These are phyloP conservation scores for Ovibos moschatus DNA, from an alignment of 2,113 vertebrate species.

Conservation along the genomic window DNA sequence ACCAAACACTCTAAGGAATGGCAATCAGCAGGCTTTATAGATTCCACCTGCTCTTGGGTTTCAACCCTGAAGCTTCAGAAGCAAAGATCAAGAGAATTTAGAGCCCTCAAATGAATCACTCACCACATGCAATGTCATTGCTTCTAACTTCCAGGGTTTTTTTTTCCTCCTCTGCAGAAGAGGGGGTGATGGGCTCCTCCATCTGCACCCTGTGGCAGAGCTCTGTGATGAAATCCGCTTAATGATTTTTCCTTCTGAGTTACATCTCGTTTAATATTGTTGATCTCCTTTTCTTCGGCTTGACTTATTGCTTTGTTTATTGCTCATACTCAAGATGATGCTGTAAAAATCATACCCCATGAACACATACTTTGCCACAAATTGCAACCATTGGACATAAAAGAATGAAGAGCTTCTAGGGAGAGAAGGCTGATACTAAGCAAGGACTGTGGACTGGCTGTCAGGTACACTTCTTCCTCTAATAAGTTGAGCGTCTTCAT, in stretches of 20 bases:
- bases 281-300: not conserved
- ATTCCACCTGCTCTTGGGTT: constrained; percentile 50
- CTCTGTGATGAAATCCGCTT: not conserved
- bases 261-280: not conserved
- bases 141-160: not conserved
- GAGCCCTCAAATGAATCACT: constrained; percentile 44
- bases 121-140: not conserved
- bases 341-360: not conserved
- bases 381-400: not conserved
- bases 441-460: not conserved
- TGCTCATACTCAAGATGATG: not conserved
- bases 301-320: not conserved
- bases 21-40: constrained; percentile 48
- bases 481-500: not conserved
- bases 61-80: not conserved
- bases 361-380: not conserved
- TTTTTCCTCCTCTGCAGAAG: not conserved
- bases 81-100: constrained; percentile 48
- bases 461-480: not conserved
- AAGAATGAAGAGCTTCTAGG: constrained; percentile 14
- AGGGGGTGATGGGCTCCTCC: not conserved
- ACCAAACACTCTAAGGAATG: constrained; percentile 43
- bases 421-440: not conserved
- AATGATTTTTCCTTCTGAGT: not conserved
- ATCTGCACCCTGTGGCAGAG: not conserved